Evolutionary conservation across 2,888 invertebrate species (phyloP).

Genomic region (Lottia scabra): DNA sequence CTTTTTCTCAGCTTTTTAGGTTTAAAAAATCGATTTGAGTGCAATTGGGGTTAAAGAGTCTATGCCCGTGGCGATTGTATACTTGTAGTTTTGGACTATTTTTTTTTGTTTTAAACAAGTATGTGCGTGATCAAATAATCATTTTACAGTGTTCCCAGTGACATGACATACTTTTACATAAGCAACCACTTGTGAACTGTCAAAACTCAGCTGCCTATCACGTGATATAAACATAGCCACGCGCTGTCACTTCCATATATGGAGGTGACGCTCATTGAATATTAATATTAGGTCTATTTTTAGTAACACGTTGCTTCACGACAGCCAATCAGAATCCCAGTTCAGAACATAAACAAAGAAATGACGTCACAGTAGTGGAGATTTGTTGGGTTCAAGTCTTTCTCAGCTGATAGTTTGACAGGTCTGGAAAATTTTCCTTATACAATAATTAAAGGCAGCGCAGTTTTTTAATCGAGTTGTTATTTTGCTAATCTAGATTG

Average conservation of each 20-base stretch:
- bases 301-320: slow-evolving; percentile 11
- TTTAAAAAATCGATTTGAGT: too few relatives aligned
- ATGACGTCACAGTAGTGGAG: slow-evolving; percentile 33
- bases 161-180: too few relatives aligned
- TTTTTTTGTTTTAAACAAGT: too few relatives aligned
- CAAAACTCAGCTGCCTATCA: slow-evolving; percentile 22
- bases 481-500: neutral
- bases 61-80: too few relatives aligned
- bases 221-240: slow-evolving; percentile 36
- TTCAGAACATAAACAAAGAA: slow-evolving; percentile 34
- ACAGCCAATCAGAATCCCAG: slow-evolving; percentile 30
- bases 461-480: neutral
- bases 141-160: too few relatives aligned
- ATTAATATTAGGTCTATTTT: slow-evolving; percentile 44
- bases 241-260: slow-evolving; percentile 27
- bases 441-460: neutral
- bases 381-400: slow-evolving; percentile 27
- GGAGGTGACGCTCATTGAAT: slow-evolving; percentile 41
- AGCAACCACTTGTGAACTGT: slow-evolving; percentile 9
- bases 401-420: slow-evolving; percentile 35
- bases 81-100: too few relatives aligned
- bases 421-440: neutral
- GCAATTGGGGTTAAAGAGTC: too few relatives aligned
- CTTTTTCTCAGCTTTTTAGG: too few relatives aligned
- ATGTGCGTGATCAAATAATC: too few relatives aligned